These are phyloP conservation scores for Apis mellifera DNA, from an alignment of 1,140 invertebrate species.

Conservation along the genomic window DNA sequence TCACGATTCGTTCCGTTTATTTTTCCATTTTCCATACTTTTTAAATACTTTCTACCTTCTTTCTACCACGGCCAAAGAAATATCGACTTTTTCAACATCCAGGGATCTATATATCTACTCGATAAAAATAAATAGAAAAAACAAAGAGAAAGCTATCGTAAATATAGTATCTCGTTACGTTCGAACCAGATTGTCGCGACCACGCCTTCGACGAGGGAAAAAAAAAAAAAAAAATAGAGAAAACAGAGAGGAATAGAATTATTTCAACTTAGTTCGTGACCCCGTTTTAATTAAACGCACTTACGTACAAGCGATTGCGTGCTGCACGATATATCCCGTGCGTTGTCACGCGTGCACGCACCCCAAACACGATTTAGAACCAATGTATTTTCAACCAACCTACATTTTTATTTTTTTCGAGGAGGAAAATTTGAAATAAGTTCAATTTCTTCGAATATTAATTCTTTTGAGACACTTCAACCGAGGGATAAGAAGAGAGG, in stretches of 20 bases:
- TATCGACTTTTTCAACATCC: no score
- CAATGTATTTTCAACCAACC: neutral
- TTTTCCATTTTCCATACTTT: no score
- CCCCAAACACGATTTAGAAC: neutral
- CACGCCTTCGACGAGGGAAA: neutral
- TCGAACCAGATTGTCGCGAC: constrained; percentile 21
- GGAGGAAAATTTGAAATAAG: no score
- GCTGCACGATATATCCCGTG: neutral
- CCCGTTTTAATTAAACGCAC: constrained; percentile 42
- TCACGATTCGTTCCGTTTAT: no score
- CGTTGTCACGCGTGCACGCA: constrained; percentile 21
- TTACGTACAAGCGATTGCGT: constrained; percentile 14
- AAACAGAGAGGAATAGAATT: neutral
- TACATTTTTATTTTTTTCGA: neutral
- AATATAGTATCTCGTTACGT: constrained; percentile 35
- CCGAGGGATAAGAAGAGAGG: no score
- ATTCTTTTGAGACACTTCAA: no score
- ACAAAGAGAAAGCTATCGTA: neutral
- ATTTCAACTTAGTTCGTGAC: constrained; percentile 19
- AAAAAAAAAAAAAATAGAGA: neutral
- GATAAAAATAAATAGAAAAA: neutral
- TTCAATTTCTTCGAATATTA: no score
- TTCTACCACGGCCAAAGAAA: no score
- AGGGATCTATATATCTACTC: no score
- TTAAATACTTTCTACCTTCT: no score